These are phyloP conservation scores for Dryobotodes eremita DNA, from an alignment of 2,888 invertebrate genomes.

Conservation along the genomic window DNA sequence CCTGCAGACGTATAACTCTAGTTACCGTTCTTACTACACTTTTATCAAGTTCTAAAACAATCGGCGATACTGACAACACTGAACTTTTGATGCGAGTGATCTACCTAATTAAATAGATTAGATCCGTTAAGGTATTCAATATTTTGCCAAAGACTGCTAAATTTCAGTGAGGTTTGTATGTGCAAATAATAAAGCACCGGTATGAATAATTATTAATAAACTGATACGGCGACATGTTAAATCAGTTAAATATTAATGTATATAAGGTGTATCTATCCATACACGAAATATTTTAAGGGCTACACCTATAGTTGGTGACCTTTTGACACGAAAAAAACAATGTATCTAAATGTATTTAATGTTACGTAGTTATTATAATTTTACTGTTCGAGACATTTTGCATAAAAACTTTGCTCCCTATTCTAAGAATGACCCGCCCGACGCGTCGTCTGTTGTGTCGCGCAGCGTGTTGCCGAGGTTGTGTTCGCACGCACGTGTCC, in stretches of 20 bases:
- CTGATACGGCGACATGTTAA: not conserved
- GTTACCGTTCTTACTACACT: not conserved
- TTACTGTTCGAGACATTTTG: too few relatives aligned
- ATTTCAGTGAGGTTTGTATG: not conserved
- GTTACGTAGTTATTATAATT: too few relatives aligned
- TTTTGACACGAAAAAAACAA: too few relatives aligned
- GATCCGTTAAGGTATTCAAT: not conserved
- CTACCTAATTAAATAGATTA: not conserved
- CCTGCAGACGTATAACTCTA: slow-evolving; percentile 91
- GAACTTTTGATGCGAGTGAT: not conserved
- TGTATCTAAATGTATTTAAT: too few relatives aligned
- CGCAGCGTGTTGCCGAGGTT: too few relatives aligned
- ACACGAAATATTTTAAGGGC: too few relatives aligned
- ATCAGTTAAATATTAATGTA: not conserved
- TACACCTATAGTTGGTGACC: too few relatives aligned
- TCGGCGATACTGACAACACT: not conserved
- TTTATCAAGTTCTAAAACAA: not conserved
- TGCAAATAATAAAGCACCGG: not conserved
- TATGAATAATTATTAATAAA: not conserved
- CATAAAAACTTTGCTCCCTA: too few relatives aligned
- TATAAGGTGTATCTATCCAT: too few relatives aligned
- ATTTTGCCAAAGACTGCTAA: not conserved
- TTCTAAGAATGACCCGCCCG: too few relatives aligned
- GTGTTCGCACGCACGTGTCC: too few relatives aligned
- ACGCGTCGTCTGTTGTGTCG: too few relatives aligned